Conservation (phyloP, 1,140 invertebrate species). For the Drosophila sulfurigaster region DNA sequence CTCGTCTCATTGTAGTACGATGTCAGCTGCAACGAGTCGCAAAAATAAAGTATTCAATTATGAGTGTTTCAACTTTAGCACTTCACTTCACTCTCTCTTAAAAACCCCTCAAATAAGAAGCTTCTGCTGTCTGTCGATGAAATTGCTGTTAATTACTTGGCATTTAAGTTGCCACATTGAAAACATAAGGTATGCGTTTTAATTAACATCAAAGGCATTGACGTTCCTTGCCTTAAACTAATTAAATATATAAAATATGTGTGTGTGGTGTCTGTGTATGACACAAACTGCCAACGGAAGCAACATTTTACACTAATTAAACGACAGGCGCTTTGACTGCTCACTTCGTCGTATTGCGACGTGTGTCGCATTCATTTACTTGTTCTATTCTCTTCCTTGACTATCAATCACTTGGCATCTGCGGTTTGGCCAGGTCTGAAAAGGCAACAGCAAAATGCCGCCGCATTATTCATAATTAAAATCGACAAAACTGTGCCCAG, state of each 20-base stretch:
- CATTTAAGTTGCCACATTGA: constrained; percentile 25
- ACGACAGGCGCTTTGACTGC: constrained; percentile 8
- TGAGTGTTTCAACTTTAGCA: constrained; percentile 2
- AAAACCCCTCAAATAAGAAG: constrained; percentile 1
- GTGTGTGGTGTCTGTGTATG: constrained; percentile 20
- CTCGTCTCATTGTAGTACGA: constrained; percentile 84
- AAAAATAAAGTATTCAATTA: constrained; percentile 12
- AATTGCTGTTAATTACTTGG: constrained; percentile 24
- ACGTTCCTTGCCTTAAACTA: constrained; percentile 37
- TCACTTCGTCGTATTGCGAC: constrained; percentile 10
- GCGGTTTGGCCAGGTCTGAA: constrained; percentile 32
- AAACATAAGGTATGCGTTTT: constrained; percentile 31
- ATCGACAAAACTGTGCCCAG: constrained; percentile 59
- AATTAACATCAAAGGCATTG: constrained; percentile 57
- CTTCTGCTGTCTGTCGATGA: background rate
- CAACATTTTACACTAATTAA: constrained; percentile 56
- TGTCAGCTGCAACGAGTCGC: constrained; percentile 69
- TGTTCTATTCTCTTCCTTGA: constrained; percentile 21
- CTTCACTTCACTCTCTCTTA: background rate
- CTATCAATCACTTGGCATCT: constrained; percentile 72
- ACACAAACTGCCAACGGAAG: constrained; percentile 17
- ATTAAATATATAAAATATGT: constrained; percentile 58
- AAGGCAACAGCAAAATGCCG: constrained; percentile 5
- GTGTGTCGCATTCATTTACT: constrained; percentile 5
- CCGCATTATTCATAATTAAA: constrained; percentile 79